Conservation (phyloP, 35 echinoderm and acorn worm species). For the Nesometra sesokonis region DNA sequence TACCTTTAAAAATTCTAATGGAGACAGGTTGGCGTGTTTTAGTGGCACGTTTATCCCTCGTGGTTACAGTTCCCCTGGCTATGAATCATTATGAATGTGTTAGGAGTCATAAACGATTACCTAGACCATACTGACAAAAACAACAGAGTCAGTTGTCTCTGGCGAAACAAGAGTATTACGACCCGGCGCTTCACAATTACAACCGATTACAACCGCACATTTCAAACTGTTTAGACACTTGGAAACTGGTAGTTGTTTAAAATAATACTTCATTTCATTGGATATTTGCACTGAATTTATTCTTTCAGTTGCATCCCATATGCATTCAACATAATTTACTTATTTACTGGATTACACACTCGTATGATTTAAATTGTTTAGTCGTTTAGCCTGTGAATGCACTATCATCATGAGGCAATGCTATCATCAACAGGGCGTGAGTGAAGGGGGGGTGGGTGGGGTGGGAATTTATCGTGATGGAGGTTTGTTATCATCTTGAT, state of each 20-base stretch:
- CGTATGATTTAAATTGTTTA: too few relatives aligned
- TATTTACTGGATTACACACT: too few relatives aligned
- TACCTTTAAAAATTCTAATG: not conserved
- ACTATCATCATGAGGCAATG: too few relatives aligned
- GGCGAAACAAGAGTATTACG: not conserved
- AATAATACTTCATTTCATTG: not conserved
- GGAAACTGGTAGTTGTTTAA: too few relatives aligned
- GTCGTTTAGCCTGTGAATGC: too few relatives aligned
- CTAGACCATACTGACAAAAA: not conserved
- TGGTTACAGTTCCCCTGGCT: not conserved
- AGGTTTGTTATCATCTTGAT: too few relatives aligned
- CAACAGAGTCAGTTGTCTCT: not conserved
- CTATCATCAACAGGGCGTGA: too few relatives aligned
- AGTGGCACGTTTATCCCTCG: not conserved
- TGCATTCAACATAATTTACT: too few relatives aligned
- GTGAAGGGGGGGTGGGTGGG: too few relatives aligned
- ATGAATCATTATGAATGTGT: slow-evolving; percentile 1
- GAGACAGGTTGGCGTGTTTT: not conserved
- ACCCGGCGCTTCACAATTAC: not conserved
- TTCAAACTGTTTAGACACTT: not conserved
- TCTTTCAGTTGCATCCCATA: too few relatives aligned
- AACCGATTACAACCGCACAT: not conserved
- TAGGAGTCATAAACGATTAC: not conserved
- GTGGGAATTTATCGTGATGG: too few relatives aligned
- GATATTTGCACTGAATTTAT: too few relatives aligned